These are phyloP conservation scores for Sphaeridia pumilis DNA, from an alignment of 2,888 invertebrate genomes.

Conservation along the genomic window DNA sequence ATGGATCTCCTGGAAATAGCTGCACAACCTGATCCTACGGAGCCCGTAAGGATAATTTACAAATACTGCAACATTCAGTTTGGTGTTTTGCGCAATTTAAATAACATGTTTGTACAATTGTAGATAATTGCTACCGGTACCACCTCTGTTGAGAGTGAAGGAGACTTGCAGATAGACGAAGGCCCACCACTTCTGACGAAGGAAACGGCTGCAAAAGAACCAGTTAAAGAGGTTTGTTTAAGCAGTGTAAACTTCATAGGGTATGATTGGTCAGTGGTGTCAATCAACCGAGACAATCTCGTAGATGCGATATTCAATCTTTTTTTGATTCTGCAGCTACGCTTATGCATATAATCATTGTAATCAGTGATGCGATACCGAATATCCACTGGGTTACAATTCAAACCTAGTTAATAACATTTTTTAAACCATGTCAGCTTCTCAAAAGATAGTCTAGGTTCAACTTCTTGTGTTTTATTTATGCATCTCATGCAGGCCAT, in stretches of 20 bases:
- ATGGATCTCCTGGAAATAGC: constrained; percentile 35
- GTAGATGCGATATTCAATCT: no score
- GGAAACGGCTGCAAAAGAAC: constrained; percentile 18
- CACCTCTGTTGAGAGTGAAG: constrained; percentile 25
- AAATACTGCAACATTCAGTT: no score
- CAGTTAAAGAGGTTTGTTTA: neutral
- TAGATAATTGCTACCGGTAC: neutral
- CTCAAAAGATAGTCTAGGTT: no score
- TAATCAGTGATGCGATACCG: no score
- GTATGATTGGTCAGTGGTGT: no score
- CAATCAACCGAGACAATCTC: no score
- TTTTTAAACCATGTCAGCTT: no score
- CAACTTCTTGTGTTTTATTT: no score
- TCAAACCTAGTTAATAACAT: no score
- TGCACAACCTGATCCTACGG: constrained; percentile 2
- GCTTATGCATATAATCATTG: no score
- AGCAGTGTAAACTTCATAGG: neutral
- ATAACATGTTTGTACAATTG: neutral
- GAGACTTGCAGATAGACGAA: constrained; percentile 39
- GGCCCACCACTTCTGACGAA: constrained; percentile 32
- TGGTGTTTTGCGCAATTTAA: neutral
- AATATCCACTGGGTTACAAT: no score
- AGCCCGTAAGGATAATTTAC: neutral
- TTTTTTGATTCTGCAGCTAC: no score
- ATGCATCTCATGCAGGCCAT: neutral